Evolutionary conservation across 2,797 vertebrate genomes (phyloP).

Genomic region (Gastrophryne carolinensis): DNA sequence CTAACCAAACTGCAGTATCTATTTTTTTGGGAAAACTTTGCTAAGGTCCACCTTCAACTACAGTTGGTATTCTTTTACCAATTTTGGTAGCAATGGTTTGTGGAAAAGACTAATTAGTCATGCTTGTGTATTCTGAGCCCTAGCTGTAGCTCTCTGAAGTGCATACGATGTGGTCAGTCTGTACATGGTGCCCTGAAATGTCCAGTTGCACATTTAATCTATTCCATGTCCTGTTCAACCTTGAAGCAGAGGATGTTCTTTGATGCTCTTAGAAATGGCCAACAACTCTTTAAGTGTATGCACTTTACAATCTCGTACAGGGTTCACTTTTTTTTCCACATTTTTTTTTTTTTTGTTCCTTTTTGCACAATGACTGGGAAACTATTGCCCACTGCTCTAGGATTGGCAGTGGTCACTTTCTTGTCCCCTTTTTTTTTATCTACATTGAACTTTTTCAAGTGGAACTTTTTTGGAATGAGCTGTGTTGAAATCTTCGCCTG

Average conservation of each 20-base stretch:
- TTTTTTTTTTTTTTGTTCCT: conserved; percentile 49
- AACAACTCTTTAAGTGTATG: conserved; percentile 67
- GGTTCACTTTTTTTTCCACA: conserved; percentile 38
- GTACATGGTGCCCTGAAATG: conserved; percentile 33
- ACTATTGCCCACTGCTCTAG: conserved; percentile 57
- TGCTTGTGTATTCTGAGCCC: conserved; percentile 56
- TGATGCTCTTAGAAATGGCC: conserved; percentile 65
- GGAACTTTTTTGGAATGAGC: conserved; percentile 55
- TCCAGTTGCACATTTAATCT: conserved; percentile 50
- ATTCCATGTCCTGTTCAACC: conserved; percentile 54
- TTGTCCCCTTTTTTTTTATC: conserved; percentile 44
- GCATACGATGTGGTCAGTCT: conserved; percentile 20
- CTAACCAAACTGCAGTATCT: conserved; percentile 76
- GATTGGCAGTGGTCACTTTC: conserved; percentile 41
- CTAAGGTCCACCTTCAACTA: conserved; percentile 58
- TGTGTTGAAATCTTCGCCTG: conserved; percentile 53
- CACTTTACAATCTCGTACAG: conserved; percentile 59
- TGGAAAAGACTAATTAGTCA: conserved; percentile 25
- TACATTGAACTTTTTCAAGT: conserved; percentile 46
- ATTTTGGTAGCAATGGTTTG: conserved; percentile 21
- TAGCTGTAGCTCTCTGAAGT: conserved; percentile 34
- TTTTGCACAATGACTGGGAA: conserved; percentile 63
- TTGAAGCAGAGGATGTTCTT: conserved; percentile 65
- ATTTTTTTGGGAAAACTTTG: conserved; percentile 58
- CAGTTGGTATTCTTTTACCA: conserved; percentile 40